Evolutionary conservation across 2,113 vertebrate genomes (phyloP), one percentile per base, ranked within the genome.

Genomic region (Coracopsis vasa): DNA sequence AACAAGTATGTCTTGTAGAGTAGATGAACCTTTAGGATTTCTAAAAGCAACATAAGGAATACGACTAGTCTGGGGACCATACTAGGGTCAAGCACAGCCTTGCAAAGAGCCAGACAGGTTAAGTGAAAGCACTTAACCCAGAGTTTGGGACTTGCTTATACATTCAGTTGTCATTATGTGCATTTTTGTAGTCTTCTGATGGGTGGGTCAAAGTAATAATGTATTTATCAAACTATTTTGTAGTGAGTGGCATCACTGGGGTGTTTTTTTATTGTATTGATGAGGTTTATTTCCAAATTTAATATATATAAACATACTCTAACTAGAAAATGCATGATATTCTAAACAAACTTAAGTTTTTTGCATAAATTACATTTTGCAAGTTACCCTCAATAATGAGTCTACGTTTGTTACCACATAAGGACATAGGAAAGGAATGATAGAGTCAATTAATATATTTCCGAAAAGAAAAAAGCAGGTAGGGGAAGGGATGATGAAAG

Each of bases 311-410:
- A 86, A 51, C 19, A 21, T 54, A 24, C 51, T 95, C 13, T 72
- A 77, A 42, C 7, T 54, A 67, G 70, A 67, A 92, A 77, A 69
- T 50, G 6, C 6, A 61, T 19, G 25, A 33, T 86, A 23, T 83
- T 90, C 47, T 92, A 80, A 61, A 56, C 28, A 83, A 80, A 77
- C 19, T 80, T 77, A 51, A 80, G 51, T 86, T 39, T 90, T 82
- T 92, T 88, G 53, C 53, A 66, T 92, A 70, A 95, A 92, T 86
- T 75, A 50, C 23, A 19, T 88, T 87, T 97, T 84, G 60, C 23
- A 83, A 75, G 61, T 95, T 96, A 48, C 37, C 61, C 51, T 48
- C 47, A 29, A 17, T 86, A 90, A 72, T 20, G 60, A 95, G 41
- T 88, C 80, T 5, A 3, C n/a, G 27, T 91, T 80, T 42, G 64